These are phyloP conservation scores for Hassar affinis DNA, from an alignment of 2,113 vertebrate species.

Conservation along the genomic window DNA sequence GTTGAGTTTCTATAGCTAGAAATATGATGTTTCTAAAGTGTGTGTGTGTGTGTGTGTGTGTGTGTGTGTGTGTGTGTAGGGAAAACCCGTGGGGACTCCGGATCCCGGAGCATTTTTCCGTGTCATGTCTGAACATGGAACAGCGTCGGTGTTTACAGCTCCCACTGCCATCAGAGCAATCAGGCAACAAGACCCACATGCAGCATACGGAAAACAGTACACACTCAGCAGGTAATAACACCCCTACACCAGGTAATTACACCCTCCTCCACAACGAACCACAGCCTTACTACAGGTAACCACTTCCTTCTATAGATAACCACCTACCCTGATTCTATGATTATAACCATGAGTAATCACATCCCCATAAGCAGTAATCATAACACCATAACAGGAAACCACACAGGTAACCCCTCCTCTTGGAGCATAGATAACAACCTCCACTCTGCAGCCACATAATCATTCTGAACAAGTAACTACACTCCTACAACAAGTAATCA, in stretches of 20 bases:
- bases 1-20: neutral
- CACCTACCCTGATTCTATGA: neutral
- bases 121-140: conserved; percentile 86
- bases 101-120: conserved; percentile 92
- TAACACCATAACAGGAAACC: neutral
- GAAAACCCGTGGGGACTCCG: conserved; percentile 95
- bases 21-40: neutral
- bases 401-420: neutral
- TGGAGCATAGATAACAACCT: no score
- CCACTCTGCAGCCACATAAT: neutral
- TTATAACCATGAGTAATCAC: neutral
- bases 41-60: conserved; percentile 9
- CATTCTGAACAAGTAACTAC: neutral
- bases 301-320: neutral
- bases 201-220: conserved; percentile 77
- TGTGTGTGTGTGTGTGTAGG: conserved; percentile 69
- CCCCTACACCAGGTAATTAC: neutral
- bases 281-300: neutral
- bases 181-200: conserved; percentile 89
- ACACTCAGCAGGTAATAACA: conserved; percentile 79
- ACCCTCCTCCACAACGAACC: neutral
- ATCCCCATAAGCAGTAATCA: neutral
- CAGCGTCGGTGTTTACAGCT: conserved; percentile 85
- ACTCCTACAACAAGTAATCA: neutral
- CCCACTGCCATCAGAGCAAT: conserved; percentile 96